Base-by-base conservation (phyloP, 2,113 vertebrate species). In the Elephas maximus region DNA sequence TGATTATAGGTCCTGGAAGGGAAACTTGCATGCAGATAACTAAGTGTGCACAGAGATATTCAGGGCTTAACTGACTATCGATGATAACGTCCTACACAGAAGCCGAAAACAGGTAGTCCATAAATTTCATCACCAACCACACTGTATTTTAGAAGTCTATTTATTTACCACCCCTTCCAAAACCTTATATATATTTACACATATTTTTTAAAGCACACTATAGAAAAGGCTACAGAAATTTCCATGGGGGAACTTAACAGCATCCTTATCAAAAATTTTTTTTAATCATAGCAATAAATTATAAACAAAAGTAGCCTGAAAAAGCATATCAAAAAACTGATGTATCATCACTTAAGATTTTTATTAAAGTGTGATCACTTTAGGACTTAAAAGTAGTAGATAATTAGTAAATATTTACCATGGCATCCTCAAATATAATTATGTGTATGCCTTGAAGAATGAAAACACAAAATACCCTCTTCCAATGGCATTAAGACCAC, bases 381-480 rank as follows among this genome's bases (percentile, higher is more conserved):
- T 26, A 71, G 69, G n/a, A 92, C 45, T 90, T 86, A 85, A 80
- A 88, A 95, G 23, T 80, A 80, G 24, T 41, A 74, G 45, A 8
- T 48, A 92, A 71, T 53, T 65, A 94, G 76, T 24, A 87, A 93
- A 77, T 80, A 14, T 83, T 81, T 88, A 80, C 45, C 45, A 81
- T 15, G 14, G 60, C 74, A 69, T 33, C 80, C 45, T 89, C 57
- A 91, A 86, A 87, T 37, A 89, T 62, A 93, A 74, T 41, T 85
- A 89, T 33, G 65, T 62, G 3, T 86, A 37, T 67, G 63, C 51
- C n/a, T 18, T 94, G n/a, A 92, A 93, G 77, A 87, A 92, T 60
- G 44, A 85, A 97, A 95, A 87, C 23, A 88, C 53, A 94, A 94
- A 91, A 91, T 44, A 67, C 18, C 24, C 24, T 62, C 63, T 95